Percentiles rank a stretch among this genome's conserved stretches.
Evolutionary conservation across 2,888 invertebrate genomes (phyloP).

Genomic region (Netelia melanura): DNA sequence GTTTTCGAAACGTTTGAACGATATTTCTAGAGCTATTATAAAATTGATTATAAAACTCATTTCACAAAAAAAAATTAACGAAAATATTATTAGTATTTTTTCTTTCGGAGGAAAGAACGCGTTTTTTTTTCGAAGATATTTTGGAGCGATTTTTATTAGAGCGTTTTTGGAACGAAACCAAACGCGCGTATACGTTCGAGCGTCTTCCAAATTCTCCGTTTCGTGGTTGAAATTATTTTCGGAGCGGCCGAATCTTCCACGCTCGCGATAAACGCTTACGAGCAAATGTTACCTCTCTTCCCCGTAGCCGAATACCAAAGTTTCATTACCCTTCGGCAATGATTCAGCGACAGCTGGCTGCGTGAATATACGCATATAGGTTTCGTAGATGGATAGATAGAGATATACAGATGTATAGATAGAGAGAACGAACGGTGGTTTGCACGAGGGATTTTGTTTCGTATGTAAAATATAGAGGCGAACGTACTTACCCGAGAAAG

Average conservation of each 20-base stretch:
- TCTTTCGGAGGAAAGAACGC: no score
- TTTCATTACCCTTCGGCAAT: constrained; percentile 27
- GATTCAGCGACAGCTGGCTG: constrained; percentile 30
- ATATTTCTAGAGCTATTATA: not conserved
- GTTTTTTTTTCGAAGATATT: no score
- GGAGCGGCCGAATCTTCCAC: not conserved
- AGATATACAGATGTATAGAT: not conserved
- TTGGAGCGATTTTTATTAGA: no score
- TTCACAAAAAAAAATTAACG: no score
- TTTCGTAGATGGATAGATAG: not conserved
- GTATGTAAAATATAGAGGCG: constrained; percentile 1
- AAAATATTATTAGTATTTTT: no score
- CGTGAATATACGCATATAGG: not conserved
- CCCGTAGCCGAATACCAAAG: not conserved
- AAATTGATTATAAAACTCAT: no score
- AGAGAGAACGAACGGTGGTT: not conserved
- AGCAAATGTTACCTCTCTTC: constrained; percentile 7
- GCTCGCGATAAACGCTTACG: constrained; percentile 1
- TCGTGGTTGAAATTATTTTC: constrained; percentile 1
- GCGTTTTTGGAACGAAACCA: constrained; percentile 24
- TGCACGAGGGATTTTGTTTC: constrained; percentile 23
- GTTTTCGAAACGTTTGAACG: not conserved
- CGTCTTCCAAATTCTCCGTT: not conserved
- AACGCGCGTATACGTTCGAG: not conserved
- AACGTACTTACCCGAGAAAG: not conserved